phyloP scores from a whole-genome alignment of 2,113 vertebrate genomes.

The Eulemur rufifrons region DNA sequence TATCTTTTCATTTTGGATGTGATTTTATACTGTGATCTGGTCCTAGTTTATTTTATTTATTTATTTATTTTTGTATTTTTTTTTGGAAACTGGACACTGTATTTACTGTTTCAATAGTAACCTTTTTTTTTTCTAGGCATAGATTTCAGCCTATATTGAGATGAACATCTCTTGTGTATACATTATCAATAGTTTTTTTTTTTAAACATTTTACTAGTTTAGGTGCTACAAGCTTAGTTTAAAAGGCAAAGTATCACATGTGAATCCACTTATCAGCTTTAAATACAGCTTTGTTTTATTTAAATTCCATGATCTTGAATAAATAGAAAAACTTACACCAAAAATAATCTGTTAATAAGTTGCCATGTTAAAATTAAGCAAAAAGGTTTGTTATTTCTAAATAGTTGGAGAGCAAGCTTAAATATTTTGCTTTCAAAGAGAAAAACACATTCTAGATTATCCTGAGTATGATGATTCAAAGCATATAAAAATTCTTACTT shows the following conservation, averaged over 20 bases:
- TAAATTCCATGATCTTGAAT: slow-evolving; percentile 59
- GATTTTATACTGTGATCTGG: slow-evolving; percentile 55
- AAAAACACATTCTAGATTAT: background rate
- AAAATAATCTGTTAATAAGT: slow-evolving; percentile 65
- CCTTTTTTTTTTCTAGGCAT: slow-evolving; percentile 75
- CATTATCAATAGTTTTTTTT: slow-evolving; percentile 86
- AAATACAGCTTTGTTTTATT: slow-evolving; percentile 82
- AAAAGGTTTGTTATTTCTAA: background rate
- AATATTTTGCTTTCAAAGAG: background rate
- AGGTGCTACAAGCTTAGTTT: slow-evolving; percentile 47
- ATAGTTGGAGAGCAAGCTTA: background rate
- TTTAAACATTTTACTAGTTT: slow-evolving; percentile 82
- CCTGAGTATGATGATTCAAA: background rate
- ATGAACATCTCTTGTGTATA: slow-evolving; percentile 80
- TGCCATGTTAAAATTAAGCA: background rate
- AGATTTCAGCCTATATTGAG: slow-evolving; percentile 84
- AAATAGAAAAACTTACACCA: slow-evolving; percentile 38
- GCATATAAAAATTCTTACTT: background rate
- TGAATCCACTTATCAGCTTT: slow-evolving; percentile 87
- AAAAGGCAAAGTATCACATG: slow-evolving; percentile 71
- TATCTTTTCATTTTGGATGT: slow-evolving; percentile 44
- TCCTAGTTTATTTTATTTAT: slow-evolving; percentile 69
- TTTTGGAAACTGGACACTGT: slow-evolving; percentile 83
- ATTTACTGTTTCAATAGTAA: slow-evolving; percentile 79
- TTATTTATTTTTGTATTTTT: slow-evolving; percentile 64